Conservation (phyloP, 1,140 invertebrate genomes). For the Drosophila paulistorum region DNA sequence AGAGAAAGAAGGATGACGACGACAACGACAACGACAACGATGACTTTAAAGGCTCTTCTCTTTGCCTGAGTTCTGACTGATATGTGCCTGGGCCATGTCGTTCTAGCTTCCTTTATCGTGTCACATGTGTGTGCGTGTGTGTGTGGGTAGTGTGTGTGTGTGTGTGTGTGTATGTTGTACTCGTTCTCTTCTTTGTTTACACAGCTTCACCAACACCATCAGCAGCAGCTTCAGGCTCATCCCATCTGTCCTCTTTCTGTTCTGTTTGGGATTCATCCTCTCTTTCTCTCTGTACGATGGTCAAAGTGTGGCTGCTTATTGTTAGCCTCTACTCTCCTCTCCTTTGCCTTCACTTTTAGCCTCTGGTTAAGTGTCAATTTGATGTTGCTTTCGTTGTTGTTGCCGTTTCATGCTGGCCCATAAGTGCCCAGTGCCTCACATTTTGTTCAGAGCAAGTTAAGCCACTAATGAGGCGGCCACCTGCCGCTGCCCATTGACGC, state of each 20-base stretch:
- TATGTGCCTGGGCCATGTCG: constrained; percentile 63
- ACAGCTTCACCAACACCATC: constrained; percentile 11
- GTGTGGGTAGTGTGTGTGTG: neutral
- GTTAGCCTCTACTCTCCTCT: constrained; percentile 33
- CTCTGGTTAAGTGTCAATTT: constrained; percentile 75
- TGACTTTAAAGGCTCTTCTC: constrained; percentile 40
- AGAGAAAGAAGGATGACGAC: constrained; percentile 35
- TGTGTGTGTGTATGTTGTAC: constrained; percentile 7
- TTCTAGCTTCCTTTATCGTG: constrained; percentile 35
- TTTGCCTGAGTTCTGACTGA: constrained; percentile 59
- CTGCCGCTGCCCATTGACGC: constrained; percentile 66
- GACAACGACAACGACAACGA: no score
- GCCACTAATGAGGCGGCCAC: constrained; percentile 79
- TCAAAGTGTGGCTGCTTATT: constrained; percentile 72
- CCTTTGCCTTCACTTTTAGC: constrained; percentile 3
- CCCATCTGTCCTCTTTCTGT: constrained; percentile 28
- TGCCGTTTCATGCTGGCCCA: constrained; percentile 73
- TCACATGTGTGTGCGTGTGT: neutral
- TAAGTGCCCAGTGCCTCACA: constrained; percentile 65
- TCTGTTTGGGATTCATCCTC: constrained; percentile 5
- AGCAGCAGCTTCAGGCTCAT: constrained; percentile 27
- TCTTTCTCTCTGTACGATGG: constrained; percentile 46
- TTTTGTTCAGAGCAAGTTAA: constrained; percentile 76
- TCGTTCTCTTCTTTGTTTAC: constrained; percentile 10
- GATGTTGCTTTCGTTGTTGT: constrained; percentile 56